Conservation (phyloP, 2,888 invertebrate species). For the Netelia fuscicornis region DNA sequence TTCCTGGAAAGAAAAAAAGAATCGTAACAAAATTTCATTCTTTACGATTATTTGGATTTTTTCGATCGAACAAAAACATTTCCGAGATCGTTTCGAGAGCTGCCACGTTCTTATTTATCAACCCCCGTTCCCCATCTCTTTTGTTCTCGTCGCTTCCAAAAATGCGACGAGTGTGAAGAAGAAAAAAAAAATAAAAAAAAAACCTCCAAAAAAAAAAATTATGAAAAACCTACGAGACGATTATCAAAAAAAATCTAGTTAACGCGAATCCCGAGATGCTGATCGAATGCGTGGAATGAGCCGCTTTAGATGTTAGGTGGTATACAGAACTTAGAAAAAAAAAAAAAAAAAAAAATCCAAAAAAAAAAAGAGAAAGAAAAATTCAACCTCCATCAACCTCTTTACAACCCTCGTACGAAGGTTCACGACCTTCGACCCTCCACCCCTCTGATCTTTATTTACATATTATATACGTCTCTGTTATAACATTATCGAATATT, state of each 20-base stretch:
- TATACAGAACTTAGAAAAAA: conserved; percentile 84
- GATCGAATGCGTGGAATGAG: conserved; percentile 84
- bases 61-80: neutral
- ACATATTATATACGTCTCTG: conserved; percentile 49
- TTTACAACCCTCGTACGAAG: conserved; percentile 84
- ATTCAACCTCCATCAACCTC: conserved; percentile 73
- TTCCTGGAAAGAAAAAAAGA: too few species aligned
- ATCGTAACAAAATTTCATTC: too few species aligned
- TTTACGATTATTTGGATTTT: neutral
- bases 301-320: conserved; percentile 86
- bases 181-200: conserved; percentile 42
- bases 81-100: conserved; percentile 17
- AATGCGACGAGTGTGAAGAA: neutral
- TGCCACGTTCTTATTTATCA: conserved; percentile 2
- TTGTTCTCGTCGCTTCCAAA: neutral
- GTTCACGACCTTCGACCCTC: conserved; percentile 76
- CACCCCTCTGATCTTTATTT: conserved; percentile 68
- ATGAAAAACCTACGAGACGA: conserved; percentile 15
- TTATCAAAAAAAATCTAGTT: conserved; percentile 62
- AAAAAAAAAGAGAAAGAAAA: conserved; percentile 77
- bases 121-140: neutral
- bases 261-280: conserved; percentile 71
- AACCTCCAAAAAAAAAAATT: neutral
- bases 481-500: conserved; percentile 43
- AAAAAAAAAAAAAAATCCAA: conserved; percentile 16